Evolutionary conservation across 2,797 vertebrate species (phyloP).

Genomic region (Bryconaethiops microstoma): DNA sequence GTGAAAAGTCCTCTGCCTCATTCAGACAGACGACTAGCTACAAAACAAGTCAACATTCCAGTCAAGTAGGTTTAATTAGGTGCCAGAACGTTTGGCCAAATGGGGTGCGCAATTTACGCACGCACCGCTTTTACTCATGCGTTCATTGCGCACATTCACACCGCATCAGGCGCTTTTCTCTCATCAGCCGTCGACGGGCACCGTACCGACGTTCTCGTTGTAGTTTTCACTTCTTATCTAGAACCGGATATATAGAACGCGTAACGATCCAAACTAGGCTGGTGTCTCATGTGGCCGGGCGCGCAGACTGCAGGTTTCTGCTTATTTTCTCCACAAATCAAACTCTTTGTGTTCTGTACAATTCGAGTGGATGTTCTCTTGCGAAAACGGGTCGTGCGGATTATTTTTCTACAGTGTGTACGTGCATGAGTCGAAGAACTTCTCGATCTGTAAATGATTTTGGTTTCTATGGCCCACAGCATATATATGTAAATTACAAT

Average conservation of each 20-base stretch:
- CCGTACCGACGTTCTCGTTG: too few species aligned
- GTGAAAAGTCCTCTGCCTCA: background rate
- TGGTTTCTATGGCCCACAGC: constrained; percentile 62
- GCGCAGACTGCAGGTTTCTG: constrained; percentile 12
- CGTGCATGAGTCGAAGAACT: constrained; percentile 60
- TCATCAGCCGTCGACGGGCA: background rate
- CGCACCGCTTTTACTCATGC: background rate
- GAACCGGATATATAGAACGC: too few species aligned
- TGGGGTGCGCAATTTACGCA: background rate
- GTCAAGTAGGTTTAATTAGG: background rate
- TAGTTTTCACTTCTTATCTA: background rate
- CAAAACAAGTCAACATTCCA: background rate
- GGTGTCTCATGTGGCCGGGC: constrained; percentile 51
- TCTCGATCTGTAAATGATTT: constrained; percentile 63
- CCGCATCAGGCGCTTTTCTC: background rate
- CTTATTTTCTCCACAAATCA: background rate
- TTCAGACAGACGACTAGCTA: too few species aligned
- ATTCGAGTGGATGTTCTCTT: constrained; percentile 63
- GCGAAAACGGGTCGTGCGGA: constrained; percentile 62
- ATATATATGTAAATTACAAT: constrained; percentile 60
- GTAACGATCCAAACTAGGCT: background rate
- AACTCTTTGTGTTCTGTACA: constrained; percentile 52
- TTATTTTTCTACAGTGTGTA: constrained; percentile 69
- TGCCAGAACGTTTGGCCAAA: background rate
- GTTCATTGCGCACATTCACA: background rate